Evolutionary conservation across 2,888 invertebrate species (phyloP), one percentile per base, ranked within the genome.

Genomic region (Ectropis crepuscularia): DNA sequence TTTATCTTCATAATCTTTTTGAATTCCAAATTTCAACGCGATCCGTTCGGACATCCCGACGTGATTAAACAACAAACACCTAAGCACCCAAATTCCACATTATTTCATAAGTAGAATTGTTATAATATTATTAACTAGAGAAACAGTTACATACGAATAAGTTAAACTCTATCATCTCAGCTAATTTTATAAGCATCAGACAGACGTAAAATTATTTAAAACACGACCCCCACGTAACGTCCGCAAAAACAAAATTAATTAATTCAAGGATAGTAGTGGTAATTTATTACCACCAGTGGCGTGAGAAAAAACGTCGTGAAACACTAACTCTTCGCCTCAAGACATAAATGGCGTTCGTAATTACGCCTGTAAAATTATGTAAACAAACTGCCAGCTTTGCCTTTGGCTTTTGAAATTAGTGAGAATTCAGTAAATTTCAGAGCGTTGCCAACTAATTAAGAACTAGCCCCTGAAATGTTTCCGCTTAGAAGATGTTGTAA

Each of bases 321-420:
- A 54, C 60, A 63, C 37, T 55, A 65, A 67, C 62, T 63, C 45
- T 46, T n/a, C 60, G 61, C 48, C 59, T 60, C 63, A 59, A 63
- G 54, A 48, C 57, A 57, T 65, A 64, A 69, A 69, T 61, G 62
- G 67, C 50, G 58, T 49, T 53, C 43, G 43, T 67, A 70, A 68
- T 65, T 67, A 54, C 63, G n/a, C 46, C 57, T 12, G 51, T 66
- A 62, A 68, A 68, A 51, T 65, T 62, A 46, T 43, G 49, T 55
- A 53, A 70, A 67, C 65, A 68, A 59, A 45, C 42, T 47, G 38
- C 54, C 53, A 48, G 59, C 54, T 63, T 16, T 41, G 43, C 10
- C 46, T 12, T 53, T 10, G 57, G 53, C 47, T 57, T 57, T 53
- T 62, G 51, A 38, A 53, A 57, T 62, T 53, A 47, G 53, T 46